Base-by-base conservation (phyloP, 1,140 invertebrate species). In the Aphis craccivora region DNA sequence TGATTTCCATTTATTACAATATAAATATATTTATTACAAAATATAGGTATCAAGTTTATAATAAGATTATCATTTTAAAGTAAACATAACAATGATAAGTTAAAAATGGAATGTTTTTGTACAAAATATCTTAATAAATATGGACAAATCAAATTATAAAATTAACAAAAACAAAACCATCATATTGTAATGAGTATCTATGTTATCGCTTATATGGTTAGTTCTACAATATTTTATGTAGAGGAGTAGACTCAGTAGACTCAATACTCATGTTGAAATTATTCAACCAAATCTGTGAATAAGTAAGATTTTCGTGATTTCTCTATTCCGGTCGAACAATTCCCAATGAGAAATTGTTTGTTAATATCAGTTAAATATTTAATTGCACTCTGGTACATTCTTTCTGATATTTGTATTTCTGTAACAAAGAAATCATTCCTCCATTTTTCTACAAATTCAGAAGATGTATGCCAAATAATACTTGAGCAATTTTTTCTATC, bases 401-500 rank as follows among this genome's bases (percentile, higher is more conserved):
- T 93, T 93, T 84, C 91, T 30, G 91, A 93, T 93, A 93, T 60
- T 84, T 93, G 91, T 53, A 93, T 93, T 84, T 93, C 91, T 37
- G 91, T 93, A 3, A 93, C 35, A 51, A 53, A 84, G 30, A 37
- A 93, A 83, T 83, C 43, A 53, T 40, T 93, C 23, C n/a, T 93
- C 91, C 91, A 93, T 55, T 93, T 53, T 11, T 83, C 67, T 9
- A 93, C 48, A 43, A 84, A 93, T 53, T 93, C 91, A 43, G 67
- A 51, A 51, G 81, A 93, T 53, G 91, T 93, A 84, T 93, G 91
- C 91, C 91, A 93, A 93, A 93, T 93, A 53, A 93, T 86, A 93
- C 91, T 84, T 37, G 91, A 93, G 20, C 91, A 93, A 86, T 84
- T 93, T 55, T 84, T 83, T 43, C 81, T 84, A 40, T 51, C 14